phyloP scores from a whole-genome alignment of 1,140 invertebrate genomes.

The Aleiodes sp. region DNA sequence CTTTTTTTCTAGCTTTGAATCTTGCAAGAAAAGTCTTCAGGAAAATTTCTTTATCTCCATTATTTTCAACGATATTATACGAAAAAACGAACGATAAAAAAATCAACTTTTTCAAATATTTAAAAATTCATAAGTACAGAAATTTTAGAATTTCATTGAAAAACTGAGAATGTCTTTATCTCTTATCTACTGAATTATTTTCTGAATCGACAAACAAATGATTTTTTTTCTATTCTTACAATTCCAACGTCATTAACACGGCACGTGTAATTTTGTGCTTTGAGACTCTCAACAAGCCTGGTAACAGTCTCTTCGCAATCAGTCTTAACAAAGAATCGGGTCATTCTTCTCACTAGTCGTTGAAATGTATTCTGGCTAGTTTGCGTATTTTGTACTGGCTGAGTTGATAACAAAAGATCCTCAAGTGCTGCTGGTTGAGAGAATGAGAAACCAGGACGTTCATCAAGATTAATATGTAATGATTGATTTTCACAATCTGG shows the following conservation, averaged over 20 bases:
- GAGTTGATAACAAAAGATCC: conserved; percentile 82
- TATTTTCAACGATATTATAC: no score
- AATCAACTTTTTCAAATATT: no score
- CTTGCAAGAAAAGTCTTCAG: no score
- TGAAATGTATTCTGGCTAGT: conserved; percentile 75
- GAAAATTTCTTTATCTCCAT: no score
- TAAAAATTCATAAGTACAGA: no score
- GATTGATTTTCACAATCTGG: conserved; percentile 44
- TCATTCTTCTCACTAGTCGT: conserved; percentile 89
- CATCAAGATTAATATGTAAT: conserved; percentile 50
- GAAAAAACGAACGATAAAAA: no score
- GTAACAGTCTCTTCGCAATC: conserved; percentile 72
- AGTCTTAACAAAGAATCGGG: conserved; percentile 85
- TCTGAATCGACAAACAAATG: background rate
- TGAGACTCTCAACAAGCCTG: conserved; percentile 71
- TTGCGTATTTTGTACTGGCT: conserved; percentile 72
- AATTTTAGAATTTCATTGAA: no score
- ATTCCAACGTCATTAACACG: conserved; percentile 68
- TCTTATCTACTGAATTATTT: no score
- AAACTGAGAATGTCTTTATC: no score
- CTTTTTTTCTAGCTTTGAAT: no score
- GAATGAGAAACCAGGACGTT: conserved; percentile 72
- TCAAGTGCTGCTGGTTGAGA: conserved; percentile 88
- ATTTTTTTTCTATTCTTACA: conserved; percentile 60
- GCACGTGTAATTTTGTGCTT: conserved; percentile 72